Evolutionary conservation across 2,113 vertebrate genomes (phyloP).

Genomic region (Pantherophis guttatus): DNA sequence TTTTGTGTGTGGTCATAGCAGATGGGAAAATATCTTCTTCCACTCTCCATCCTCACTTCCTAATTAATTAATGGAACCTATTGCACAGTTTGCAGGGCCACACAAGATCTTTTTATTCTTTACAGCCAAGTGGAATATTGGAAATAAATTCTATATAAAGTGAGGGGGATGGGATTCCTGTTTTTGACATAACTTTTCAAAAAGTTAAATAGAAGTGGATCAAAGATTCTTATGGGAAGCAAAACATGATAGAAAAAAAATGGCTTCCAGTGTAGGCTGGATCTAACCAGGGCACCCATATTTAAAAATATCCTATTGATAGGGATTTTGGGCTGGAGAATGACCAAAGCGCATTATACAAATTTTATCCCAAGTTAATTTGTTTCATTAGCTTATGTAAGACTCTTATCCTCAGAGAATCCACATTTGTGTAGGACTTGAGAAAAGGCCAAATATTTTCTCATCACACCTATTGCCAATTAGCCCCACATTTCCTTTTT

Average conservation of each 20-base stretch:
- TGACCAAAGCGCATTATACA: not conserved
- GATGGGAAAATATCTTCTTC: not conserved
- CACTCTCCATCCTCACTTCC: not conserved
- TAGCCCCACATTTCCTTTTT: conserved; percentile 62
- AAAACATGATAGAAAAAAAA: not conserved
- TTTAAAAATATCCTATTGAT: not conserved
- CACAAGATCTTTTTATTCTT: not conserved
- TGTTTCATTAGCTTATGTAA: conserved; percentile 15
- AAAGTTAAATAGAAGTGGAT: not conserved
- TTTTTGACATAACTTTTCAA: not conserved
- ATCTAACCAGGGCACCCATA: not conserved
- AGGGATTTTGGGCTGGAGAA: not conserved
- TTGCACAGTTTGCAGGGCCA: not conserved
- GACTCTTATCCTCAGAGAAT: conserved; percentile 17
- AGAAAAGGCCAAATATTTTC: not conserved
- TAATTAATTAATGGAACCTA: not conserved
- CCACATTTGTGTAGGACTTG: conserved; percentile 16
- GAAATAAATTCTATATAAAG: not conserved
- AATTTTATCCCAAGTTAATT: conserved; percentile 30
- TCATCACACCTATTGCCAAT: conserved; percentile 32
- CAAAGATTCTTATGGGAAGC: not conserved
- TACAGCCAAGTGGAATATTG: not conserved
- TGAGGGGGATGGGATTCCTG: not conserved
- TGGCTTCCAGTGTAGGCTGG: not conserved
- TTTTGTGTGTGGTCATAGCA: not conserved